phyloP scores from a whole-genome alignment of 2,888 invertebrate genomes.

The Elmis aenea region DNA sequence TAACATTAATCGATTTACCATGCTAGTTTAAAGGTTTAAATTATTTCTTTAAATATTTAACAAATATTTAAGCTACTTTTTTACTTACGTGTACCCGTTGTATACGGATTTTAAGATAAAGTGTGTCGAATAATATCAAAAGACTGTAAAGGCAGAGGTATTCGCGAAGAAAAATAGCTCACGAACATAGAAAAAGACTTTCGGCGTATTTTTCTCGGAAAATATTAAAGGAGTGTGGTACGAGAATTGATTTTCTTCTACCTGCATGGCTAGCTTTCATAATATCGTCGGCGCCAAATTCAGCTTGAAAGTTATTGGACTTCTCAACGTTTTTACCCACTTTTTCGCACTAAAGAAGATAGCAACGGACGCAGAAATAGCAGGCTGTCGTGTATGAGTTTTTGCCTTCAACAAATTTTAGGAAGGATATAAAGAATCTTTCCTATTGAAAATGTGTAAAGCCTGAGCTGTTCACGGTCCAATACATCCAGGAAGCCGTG shows the following conservation, averaged over 20 bases:
- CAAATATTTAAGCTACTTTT: no score
- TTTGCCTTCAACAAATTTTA: slow-evolving; percentile 11
- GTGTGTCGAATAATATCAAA: not conserved
- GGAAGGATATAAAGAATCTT: slow-evolving; percentile 18
- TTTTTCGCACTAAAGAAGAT: slow-evolving; percentile 1
- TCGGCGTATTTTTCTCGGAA: not conserved
- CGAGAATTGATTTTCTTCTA: slow-evolving; percentile 11
- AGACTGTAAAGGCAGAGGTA: not conserved
- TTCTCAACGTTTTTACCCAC: slow-evolving; percentile 6
- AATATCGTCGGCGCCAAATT: slow-evolving; percentile 11
- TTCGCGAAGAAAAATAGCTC: not conserved
- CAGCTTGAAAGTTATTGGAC: slow-evolving; percentile 10
- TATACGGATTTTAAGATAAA: not conserved
- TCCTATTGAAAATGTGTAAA: slow-evolving; percentile 22
- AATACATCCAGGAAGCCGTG: no score
- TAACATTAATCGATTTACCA: no score
- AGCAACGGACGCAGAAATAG: slow-evolving; percentile 4
- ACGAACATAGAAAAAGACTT: not conserved
- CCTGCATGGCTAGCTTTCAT: slow-evolving; percentile 12
- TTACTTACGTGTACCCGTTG: no score
- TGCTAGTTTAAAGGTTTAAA: no score
- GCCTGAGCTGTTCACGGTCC: slow-evolving; percentile 13
- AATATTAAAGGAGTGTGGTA: slow-evolving; percentile 6
- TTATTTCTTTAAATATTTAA: no score
- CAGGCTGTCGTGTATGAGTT: slow-evolving; percentile 4